phyloP scores from a whole-genome alignment of 2,888 invertebrate species.

The Phorcus lineatus region DNA sequence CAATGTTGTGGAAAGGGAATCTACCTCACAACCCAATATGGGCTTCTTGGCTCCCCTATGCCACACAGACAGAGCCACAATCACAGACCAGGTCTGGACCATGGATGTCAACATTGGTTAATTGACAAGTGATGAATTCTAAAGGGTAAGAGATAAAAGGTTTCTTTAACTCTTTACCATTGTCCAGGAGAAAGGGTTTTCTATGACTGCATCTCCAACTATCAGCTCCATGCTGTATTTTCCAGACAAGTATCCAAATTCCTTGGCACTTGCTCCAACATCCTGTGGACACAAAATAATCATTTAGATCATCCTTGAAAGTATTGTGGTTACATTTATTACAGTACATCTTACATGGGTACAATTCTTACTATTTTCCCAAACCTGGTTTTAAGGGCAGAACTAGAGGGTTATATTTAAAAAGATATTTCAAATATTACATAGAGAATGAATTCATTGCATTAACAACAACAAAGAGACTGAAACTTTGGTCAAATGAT shows the following conservation, averaged over 20 bases:
- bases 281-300: slow-evolving; percentile 77
- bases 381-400: no score
- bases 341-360: no score
- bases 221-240: slow-evolving; percentile 88
- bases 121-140: neutral
- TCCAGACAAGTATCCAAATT: slow-evolving; percentile 86
- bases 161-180: slow-evolving; percentile 78
- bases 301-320: no score
- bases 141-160: neutral
- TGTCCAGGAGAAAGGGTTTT: slow-evolving; percentile 92
- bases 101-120: slow-evolving; percentile 12
- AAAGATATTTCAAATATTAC: no score
- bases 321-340: no score
- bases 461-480: no score
- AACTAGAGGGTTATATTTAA: no score
- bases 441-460: no score
- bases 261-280: slow-evolving; percentile 86
- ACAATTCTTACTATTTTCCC: no score
- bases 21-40: neutral
- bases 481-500: no score
- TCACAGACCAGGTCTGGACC: slow-evolving; percentile 7
- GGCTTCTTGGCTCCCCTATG: slow-evolving; percentile 10
- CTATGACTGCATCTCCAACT: slow-evolving; percentile 92
- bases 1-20: slow-evolving; percentile 31
- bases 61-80: slow-evolving; percentile 23